These are phyloP conservation scores for Cariama cristata DNA, from an alignment of 2,113 vertebrate genomes.

Conservation along the genomic window DNA sequence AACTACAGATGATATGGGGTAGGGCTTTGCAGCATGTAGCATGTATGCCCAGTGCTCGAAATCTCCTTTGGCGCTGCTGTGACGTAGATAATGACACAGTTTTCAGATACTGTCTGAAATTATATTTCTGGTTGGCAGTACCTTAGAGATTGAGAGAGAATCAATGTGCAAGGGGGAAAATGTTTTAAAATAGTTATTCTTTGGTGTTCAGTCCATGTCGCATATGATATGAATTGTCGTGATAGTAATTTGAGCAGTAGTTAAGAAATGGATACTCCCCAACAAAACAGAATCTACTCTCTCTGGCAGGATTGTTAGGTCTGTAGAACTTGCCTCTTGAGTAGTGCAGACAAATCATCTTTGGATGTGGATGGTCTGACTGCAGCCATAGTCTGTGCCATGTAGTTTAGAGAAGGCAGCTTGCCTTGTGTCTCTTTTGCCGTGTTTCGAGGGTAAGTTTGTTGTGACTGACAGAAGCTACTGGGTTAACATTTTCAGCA, in stretches of 20 bases:
- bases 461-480: not conserved
- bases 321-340: not conserved
- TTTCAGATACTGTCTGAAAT: not conserved
- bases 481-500: not conserved
- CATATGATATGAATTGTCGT: rapidly evolving
- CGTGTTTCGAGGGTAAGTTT: not conserved
- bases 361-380: not conserved
- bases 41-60: not conserved
- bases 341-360: not conserved
- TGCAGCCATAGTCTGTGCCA: not conserved
- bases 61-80: not conserved
- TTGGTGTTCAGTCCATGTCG: not conserved
- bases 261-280: not conserved
- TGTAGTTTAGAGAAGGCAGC: not conserved
- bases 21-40: not conserved
- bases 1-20: not conserved
- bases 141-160: not conserved
- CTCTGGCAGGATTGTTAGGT: not conserved
- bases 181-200: not conserved
- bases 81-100: not conserved
- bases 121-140: not conserved
- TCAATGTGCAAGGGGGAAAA: not conserved
- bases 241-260: not conserved
- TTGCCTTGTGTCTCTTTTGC: not conserved
- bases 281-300: not conserved